Base-by-base conservation (phyloP, 2,797 vertebrate species). In the Sebastes nivosus region DNA sequence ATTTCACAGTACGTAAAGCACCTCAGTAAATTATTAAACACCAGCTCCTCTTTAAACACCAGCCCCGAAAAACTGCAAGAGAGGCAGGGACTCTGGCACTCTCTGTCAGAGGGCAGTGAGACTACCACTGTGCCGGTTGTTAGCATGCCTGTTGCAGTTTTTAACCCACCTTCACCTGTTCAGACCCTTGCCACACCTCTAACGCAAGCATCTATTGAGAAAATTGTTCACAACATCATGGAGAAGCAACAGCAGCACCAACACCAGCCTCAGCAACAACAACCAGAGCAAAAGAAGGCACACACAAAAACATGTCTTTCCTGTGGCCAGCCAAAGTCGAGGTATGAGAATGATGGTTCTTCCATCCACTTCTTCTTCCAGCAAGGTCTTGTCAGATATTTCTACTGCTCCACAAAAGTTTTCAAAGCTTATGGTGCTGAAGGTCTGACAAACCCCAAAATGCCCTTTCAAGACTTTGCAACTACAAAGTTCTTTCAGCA, bases 1-100 rank as follows among this genome's bases (percentile, higher is more conserved):
- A 82, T 84, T 20, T 68, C 74, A 13, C 34, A 69, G 2, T 82
- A 77, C 54, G 14, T 79, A 2, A 87, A 83, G 54, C 59, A 84
- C 27, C 22, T 63, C 13, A 36, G 29, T 9, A 86, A 81, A 13
- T 8, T 74, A 16, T 42, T 46, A 1, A 86, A 80, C 25, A 67
- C 78, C 4, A 76, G 70, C 5, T 81, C 75, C 1, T 82, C 84
- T 9, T 50, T 79, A 2, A 85, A 85, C 70, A 85, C 54, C 24
- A 81, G 77, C 18, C 66, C 70, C 13, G 75, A 83, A n/a, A 83
- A 88, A 12, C 67, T 87, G 14, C 57, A 52, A 30, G 67, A 84
- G 55, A 84, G 72, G 1, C 75, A 75, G 71, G 34, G 61, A 27
- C 68, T 84, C 29, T 87, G 82, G 76, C 59, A 77, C n/a, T 30